phyloP scores from a whole-genome alignment of 2,113 vertebrate species.

The Cervus canadensis region DNA sequence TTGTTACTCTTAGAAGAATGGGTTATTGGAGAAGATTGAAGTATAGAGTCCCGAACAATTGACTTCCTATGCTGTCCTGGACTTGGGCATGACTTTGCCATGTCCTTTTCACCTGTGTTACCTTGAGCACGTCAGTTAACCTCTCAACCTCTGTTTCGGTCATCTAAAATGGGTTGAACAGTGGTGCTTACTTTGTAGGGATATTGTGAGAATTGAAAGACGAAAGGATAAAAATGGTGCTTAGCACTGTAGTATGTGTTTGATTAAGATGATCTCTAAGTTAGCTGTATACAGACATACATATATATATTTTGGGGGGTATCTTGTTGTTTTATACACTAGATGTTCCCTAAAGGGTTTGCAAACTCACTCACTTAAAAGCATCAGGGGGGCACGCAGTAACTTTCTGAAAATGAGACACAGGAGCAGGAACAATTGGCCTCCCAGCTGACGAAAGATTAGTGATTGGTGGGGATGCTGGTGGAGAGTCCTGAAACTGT shows the following conservation, averaged over 20 bases:
- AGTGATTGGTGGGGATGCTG: accelerated
- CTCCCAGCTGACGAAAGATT: background rate
- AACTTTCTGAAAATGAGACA: background rate
- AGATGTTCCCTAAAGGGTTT: background rate
- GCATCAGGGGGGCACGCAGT: background rate
- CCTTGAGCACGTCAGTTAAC: background rate
- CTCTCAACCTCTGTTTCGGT: background rate
- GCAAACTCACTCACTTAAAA: background rate
- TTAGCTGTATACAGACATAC: background rate
- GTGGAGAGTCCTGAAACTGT: background rate
- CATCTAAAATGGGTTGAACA: background rate
- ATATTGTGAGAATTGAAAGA: background rate
- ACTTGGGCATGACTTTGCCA: background rate
- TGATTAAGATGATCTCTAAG: background rate
- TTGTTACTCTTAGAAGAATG: background rate
- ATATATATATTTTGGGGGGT: background rate
- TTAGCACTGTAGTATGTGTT: background rate
- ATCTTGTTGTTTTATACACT: background rate
- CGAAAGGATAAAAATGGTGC: background rate
- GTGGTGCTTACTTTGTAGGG: background rate
- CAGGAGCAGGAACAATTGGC: background rate
- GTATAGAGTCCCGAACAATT: background rate
- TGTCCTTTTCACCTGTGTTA: background rate
- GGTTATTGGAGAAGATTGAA: background rate
- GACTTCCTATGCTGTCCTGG: background rate